Evolutionary conservation across 2,113 vertebrate species (phyloP).

Genomic region (Microtus oregoni): DNA sequence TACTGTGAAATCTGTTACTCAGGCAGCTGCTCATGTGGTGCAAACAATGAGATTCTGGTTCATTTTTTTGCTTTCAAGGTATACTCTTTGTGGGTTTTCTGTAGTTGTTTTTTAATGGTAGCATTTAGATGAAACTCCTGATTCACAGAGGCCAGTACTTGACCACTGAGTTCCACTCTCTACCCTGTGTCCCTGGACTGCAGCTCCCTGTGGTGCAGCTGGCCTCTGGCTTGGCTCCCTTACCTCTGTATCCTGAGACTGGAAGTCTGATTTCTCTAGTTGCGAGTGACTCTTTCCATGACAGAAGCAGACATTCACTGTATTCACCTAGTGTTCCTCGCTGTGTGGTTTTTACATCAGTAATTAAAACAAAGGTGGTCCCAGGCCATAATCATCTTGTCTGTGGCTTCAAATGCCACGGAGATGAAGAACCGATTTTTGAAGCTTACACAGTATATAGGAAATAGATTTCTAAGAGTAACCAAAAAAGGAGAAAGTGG

Average conservation of each 20-base stretch:
- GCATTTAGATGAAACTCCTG: not conserved
- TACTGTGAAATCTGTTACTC: too few relatives aligned
- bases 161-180: not conserved
- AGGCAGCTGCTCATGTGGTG: not conserved
- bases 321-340: not conserved
- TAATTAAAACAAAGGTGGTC: slow-evolving; percentile 47
- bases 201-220: not conserved
- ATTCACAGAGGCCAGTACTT: not conserved
- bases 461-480: not conserved
- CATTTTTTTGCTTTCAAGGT: not conserved
- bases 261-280: not conserved
- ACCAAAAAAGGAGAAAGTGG: not conserved
- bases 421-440: not conserved
- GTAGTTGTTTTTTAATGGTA: not conserved
- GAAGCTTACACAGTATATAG: not conserved
- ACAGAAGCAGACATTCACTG: not conserved
- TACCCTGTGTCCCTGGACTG: not conserved
- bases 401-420: not conserved
- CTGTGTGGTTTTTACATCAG: not conserved
- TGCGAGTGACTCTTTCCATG: not conserved
- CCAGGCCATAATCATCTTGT: not conserved
- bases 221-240: not conserved
- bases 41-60: not conserved
- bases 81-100: not conserved
- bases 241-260: not conserved